Base-by-base conservation (phyloP, 2,888 invertebrate species). In the Troides aeacus region DNA sequence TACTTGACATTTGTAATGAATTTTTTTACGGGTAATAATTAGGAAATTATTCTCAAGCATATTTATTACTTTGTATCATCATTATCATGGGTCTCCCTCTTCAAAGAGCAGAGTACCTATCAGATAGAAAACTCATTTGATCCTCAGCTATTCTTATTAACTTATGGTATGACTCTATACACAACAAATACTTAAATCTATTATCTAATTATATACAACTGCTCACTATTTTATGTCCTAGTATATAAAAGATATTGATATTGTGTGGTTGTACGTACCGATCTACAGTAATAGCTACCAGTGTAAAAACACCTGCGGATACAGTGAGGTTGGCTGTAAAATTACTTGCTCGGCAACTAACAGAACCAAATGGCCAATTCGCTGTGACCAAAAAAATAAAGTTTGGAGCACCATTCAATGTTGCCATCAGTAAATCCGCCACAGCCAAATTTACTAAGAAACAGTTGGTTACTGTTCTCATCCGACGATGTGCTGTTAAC, bases 271-370 rank as follows among this genome's bases (percentile, higher is more conserved):
- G 42, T 68, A 78, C 78, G 92, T 86, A 98, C 98, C 98, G 96
- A 90, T 98, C 98, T 76, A 97, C 96, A 53, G 98, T 97, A 76
- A 98, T 98, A 68, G 97, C 97, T 70, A 97, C 97, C 75, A 98
- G 93, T 0, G 98, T 98, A 83, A 98, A 97, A 0, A 98, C 97
- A 72, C 97, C 97, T 15, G 97, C 97, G 0, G 97, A 96, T 1
- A 98, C 97, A 0, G 98, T 97, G 30, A 97, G 95, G 80, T 97
- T 97, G 0, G 97, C 97, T 73, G 98, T 96, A 85, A 97, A 97
- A 90, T 97, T 97, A 87, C 96, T 97, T 66, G 97, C 95, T 68
- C 95, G 96, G 86, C 98, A 98, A 78, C 97, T 97, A 78, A 94
- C 90, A 10, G 94, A 90, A 1, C 97, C 98, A 79, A 98, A 98